Conservation (phyloP, 1,140 invertebrate genomes). For the Drosophila takahashii region DNA sequence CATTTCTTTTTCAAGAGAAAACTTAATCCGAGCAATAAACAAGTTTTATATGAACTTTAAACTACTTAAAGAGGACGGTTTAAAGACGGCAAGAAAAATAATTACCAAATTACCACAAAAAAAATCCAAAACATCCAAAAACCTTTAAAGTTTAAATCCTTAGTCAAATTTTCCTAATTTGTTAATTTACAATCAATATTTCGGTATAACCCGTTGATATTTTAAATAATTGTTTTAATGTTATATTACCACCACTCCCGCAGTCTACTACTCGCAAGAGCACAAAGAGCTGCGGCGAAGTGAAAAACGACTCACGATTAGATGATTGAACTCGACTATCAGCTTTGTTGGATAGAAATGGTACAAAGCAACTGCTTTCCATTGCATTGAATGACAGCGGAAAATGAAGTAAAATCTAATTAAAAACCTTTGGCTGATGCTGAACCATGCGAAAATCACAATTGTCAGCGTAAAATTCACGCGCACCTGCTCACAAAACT, state of each 20-base stretch:
- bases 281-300: conserved; percentile 4
- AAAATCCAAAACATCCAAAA: no score
- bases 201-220: no score
- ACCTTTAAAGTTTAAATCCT: no score
- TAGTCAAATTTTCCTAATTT: no score
- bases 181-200: neutral
- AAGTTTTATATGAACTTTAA: conserved; percentile 36
- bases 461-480: conserved; percentile 72
- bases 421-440: conserved; percentile 59
- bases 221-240: no score
- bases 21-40: conserved; percentile 51
- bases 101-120: neutral
- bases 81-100: conserved; percentile 2
- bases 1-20: conserved; percentile 28
- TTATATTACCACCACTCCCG: no score
- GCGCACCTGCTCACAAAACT: conserved; percentile 44
- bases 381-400: conserved; percentile 61
- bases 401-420: conserved; percentile 78
- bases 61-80: conserved; percentile 13
- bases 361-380: conserved; percentile 13
- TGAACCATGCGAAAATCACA: conserved; percentile 65
- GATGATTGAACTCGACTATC: conserved; percentile 4
- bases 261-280: neutral
- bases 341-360: conserved; percentile 7
- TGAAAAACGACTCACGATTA: conserved; percentile 19